Percentiles rank a stretch among this genome's conserved stretches.
Evolutionary conservation across 2,888 invertebrate species (phyloP).

Genomic region (Eupithecia subfuscata): DNA sequence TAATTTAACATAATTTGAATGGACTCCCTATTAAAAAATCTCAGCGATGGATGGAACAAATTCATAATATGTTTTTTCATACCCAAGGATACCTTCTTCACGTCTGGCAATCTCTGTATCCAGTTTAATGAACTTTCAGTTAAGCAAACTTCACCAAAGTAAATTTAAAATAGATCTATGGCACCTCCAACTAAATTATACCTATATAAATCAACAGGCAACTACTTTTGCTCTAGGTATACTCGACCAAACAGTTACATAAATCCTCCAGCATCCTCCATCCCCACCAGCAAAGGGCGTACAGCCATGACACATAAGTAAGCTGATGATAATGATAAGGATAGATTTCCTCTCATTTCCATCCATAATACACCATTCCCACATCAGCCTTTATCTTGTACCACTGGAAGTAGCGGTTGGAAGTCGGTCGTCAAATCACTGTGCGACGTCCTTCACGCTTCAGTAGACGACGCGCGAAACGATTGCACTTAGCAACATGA

Average conservation of each 20-base stretch:
- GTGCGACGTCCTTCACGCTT: conserved; percentile 74
- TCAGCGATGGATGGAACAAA: too few relatives aligned
- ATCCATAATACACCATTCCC: conserved; percentile 27
- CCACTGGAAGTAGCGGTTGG: conserved; percentile 58
- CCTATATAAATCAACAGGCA: not conserved
- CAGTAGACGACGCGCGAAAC: conserved; percentile 63
- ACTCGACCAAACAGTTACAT: too few relatives aligned
- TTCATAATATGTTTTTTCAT: not conserved
- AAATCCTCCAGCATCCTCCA: too few relatives aligned
- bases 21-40: too few relatives aligned
- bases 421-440: conserved; percentile 76
- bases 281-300: too few relatives aligned
- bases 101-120: not conserved
- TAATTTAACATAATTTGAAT: not conserved
- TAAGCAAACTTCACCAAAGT: not conserved
- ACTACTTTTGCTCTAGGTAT: not conserved
- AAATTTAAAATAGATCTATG: not conserved
- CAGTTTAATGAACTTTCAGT: not conserved
- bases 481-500: conserved; percentile 56
- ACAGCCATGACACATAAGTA: too few relatives aligned
- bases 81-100: not conserved
- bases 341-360: not conserved
- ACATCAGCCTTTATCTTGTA: conserved; percentile 44
- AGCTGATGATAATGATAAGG: too few relatives aligned
- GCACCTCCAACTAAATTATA: not conserved